Percentiles rank a stretch among this genome's conserved stretches.
These are phyloP conservation scores for Prorops nasuta DNA, from an alignment of 1,140 invertebrate genomes.

Conservation along the genomic window DNA sequence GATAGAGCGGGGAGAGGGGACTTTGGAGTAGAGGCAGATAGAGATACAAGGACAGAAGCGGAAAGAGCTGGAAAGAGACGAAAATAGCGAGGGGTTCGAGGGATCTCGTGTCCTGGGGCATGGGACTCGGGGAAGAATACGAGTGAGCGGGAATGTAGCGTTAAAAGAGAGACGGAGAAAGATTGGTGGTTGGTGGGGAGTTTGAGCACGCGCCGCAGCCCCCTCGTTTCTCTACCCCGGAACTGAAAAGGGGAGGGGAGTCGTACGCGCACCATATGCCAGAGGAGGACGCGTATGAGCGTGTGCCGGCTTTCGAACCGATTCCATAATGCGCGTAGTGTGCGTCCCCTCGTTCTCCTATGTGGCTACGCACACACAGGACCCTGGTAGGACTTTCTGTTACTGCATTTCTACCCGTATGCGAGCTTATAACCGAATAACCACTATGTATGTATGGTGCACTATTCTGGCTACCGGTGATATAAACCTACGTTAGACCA, in stretches of 20 bases:
- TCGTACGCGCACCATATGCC: constrained; percentile 44
- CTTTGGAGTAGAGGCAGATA: background rate
- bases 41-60: background rate
- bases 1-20: background rate
- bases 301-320: constrained; percentile 28
- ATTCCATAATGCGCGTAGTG: too few species aligned
- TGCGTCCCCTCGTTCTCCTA: constrained; percentile 18
- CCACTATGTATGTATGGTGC: too few species aligned
- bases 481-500: too few species aligned
- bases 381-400: background rate
- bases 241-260: constrained; percentile 37
- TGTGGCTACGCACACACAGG: background rate
- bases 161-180: too few species aligned
- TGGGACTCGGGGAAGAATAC: background rate
- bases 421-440: too few species aligned
- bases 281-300: constrained; percentile 33
- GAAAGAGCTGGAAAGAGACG: background rate
- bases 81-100: background rate
- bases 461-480: too few species aligned
- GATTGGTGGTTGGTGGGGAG: constrained; percentile 44
- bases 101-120: background rate
- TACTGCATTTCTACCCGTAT: too few species aligned
- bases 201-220: constrained; percentile 54
- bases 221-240: constrained; percentile 37
- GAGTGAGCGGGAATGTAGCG: constrained; percentile 5